Evolutionary conservation across 2,888 invertebrate genomes (phyloP).

Genomic region (Latrodectus hesperus): DNA sequence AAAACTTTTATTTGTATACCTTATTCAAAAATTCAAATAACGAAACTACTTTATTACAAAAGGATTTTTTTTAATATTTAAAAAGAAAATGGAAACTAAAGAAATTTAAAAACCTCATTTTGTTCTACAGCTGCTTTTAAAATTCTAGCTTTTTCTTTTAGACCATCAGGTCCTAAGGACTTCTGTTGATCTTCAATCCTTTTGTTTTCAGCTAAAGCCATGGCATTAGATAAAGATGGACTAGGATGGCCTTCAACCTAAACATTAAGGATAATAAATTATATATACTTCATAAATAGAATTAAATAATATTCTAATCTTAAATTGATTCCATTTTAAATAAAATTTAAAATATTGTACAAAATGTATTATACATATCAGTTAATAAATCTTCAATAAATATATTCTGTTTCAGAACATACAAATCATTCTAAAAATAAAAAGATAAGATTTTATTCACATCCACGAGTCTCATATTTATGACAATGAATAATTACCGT

Average conservation of each 20-base stretch:
- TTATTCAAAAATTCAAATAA: not conserved
- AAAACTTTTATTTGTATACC: not conserved
- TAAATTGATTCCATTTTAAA: too few relatives aligned
- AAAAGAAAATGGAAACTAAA: not conserved
- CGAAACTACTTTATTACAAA: not conserved
- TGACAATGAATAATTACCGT: too few relatives aligned
- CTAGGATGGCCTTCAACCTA: conserved; percentile 80
- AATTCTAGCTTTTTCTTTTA: conserved; percentile 80
- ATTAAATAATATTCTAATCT: too few relatives aligned
- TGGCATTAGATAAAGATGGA: conserved; percentile 80
- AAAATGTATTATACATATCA: too few relatives aligned
- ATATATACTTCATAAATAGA: not conserved
- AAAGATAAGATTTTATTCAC: too few relatives aligned
- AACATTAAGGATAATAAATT: conserved; percentile 32
- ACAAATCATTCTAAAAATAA: too few relatives aligned
- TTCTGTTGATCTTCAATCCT: conserved; percentile 82
- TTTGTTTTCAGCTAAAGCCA: conserved; percentile 83
- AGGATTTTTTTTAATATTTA: not conserved
- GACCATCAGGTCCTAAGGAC: conserved; percentile 82
- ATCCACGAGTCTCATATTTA: too few relatives aligned
- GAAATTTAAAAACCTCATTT: conserved; percentile 80
- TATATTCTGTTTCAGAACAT: too few relatives aligned
- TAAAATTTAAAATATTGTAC: too few relatives aligned
- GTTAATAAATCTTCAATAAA: too few relatives aligned
- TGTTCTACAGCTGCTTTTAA: conserved; percentile 84